Evolutionary conservation across 2,797 vertebrate genomes (phyloP).

Genomic region (Hypotaenidia okinawae): DNA sequence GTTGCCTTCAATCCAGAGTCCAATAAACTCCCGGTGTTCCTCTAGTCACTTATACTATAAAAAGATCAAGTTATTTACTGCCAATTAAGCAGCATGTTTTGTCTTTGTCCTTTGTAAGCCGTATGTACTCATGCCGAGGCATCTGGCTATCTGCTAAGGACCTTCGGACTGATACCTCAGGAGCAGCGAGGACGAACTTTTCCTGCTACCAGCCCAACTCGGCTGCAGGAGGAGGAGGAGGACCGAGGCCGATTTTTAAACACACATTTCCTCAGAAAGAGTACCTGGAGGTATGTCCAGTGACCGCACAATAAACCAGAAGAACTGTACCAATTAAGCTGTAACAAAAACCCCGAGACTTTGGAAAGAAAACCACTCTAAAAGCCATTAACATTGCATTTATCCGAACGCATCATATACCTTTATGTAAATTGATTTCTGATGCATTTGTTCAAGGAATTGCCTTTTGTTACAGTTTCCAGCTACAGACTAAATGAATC

Average conservation of each 20-base stretch:
- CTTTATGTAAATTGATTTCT: slow-evolving; percentile 90
- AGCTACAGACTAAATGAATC: slow-evolving; percentile 83
- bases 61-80: slow-evolving; percentile 85
- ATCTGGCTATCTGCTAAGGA: slow-evolving; percentile 73
- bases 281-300: slow-evolving; percentile 80
- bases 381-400: slow-evolving; percentile 87
- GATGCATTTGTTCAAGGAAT: slow-evolving; percentile 86
- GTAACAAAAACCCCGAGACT: slow-evolving; percentile 86
- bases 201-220: slow-evolving; percentile 74
- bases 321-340: slow-evolving; percentile 86
- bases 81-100: slow-evolving; percentile 82
- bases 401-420: slow-evolving; percentile 86
- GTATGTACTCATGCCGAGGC: slow-evolving; percentile 70
- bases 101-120: slow-evolving; percentile 80
- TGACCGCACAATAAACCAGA: slow-evolving; percentile 84
- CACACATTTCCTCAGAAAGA: slow-evolving; percentile 77
- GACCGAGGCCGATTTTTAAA: slow-evolving; percentile 69
- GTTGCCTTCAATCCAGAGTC: slow-evolving; percentile 76
- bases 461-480: slow-evolving; percentile 87
- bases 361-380: slow-evolving; percentile 86
- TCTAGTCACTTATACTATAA: slow-evolving; percentile 81
- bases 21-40: slow-evolving; percentile 78
- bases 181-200: slow-evolving; percentile 70
- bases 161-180: slow-evolving; percentile 67
- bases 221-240: slow-evolving; percentile 55